Conservation (phyloP, 2,888 invertebrate species). For the Buathra laborator region DNA sequence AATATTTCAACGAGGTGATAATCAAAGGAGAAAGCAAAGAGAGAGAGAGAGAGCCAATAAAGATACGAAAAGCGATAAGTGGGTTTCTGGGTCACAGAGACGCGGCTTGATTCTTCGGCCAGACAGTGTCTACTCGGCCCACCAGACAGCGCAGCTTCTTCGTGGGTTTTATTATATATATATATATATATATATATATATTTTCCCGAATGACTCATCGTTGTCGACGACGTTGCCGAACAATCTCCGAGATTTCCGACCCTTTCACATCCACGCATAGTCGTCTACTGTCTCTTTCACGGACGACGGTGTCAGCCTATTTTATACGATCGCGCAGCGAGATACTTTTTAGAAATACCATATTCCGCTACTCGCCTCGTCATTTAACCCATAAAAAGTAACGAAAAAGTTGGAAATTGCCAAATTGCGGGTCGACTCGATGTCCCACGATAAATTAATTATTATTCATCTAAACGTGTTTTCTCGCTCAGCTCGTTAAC, state of each 20-base stretch:
- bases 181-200: conserved; percentile 6
- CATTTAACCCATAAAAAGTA: conserved; percentile 1
- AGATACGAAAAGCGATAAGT: conserved; percentile 66
- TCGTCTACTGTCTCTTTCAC: conserved; percentile 18
- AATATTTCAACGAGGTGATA: conserved; percentile 61
- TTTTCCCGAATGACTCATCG: conserved; percentile 42
- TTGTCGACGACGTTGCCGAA: conserved; percentile 13
- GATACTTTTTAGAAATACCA: not conserved
- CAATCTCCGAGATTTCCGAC: conserved; percentile 17
- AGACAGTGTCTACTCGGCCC: conserved; percentile 38
- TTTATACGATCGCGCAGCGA: not conserved
- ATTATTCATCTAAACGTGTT: not conserved
- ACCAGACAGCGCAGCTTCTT: conserved; percentile 28
- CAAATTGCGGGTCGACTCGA: not conserved
- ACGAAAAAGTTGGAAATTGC: not conserved
- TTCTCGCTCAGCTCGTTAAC: not conserved
- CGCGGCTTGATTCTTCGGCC: conserved; percentile 47
- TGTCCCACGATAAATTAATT: not conserved
- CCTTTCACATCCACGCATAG: conserved; percentile 20
- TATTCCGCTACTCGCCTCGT: not conserved
- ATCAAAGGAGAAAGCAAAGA: conserved; percentile 14
- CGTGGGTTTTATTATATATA: conserved; percentile 5
- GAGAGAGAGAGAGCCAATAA: conserved; percentile 19
- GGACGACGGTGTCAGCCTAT: not conserved
- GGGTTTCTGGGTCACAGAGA: conserved; percentile 72